These are phyloP conservation scores for Nymphicus hollandicus DNA, from an alignment of 2,113 vertebrate species.

Conservation along the genomic window DNA sequence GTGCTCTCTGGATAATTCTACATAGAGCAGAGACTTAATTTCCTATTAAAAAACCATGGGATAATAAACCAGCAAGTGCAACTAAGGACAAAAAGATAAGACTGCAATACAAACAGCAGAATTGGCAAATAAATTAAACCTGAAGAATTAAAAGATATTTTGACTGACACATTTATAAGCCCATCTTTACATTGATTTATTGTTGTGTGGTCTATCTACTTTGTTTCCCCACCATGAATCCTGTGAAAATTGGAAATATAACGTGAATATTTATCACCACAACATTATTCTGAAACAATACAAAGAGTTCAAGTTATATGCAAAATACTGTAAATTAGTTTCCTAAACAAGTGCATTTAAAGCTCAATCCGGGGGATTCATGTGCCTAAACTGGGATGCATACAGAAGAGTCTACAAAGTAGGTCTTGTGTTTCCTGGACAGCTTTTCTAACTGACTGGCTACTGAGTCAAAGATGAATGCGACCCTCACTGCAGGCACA, in stretches of 20 bases:
- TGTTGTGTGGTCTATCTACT: not conserved
- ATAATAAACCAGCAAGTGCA: slow-evolving; percentile 38
- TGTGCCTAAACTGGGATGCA: not conserved
- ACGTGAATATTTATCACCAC: slow-evolving; percentile 2
- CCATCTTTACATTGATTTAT: not conserved
- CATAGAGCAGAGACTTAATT: not conserved
- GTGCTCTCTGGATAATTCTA: slow-evolving; percentile 21
- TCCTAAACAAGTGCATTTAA: slow-evolving; percentile 1
- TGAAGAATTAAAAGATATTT: slow-evolving; percentile 7
- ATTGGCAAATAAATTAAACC: not conserved
- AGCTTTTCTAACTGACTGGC: not conserved
- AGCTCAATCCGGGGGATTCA: not conserved
- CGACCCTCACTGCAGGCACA: not conserved
- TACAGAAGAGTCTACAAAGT: not conserved
- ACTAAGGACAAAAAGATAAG: slow-evolving; percentile 30
- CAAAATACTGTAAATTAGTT: not conserved
- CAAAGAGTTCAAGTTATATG: not conserved
- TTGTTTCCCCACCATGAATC: not conserved
- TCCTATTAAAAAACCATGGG: slow-evolving; percentile 20
- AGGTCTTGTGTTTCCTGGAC: not conserved
- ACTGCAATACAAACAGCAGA: not conserved
- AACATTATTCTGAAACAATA: not conserved
- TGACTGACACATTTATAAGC: not conserved
- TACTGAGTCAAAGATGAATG: not conserved
- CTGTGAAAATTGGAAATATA: not conserved